Base-by-base conservation (phyloP, 2,888 invertebrate species). In the Drosophila mulleri region DNA sequence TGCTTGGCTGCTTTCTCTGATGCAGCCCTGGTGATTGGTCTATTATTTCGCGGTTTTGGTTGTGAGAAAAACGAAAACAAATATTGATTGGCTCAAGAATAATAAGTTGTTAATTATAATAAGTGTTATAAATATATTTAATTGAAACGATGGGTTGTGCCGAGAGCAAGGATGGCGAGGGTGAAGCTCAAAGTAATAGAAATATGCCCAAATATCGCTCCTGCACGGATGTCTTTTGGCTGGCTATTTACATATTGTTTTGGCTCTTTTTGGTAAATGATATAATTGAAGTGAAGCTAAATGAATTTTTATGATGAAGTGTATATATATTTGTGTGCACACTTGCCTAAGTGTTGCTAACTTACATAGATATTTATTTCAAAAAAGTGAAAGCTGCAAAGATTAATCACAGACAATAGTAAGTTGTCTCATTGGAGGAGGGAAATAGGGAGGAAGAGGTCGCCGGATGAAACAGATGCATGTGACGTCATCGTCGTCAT, bases 201-300 rank as follows among this genome's bases (percentile, higher is more conserved):
- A 83, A 83, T 75, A 86, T 91, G 3, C 94, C 94, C n/a, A 94
- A 94, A 92, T 94, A 94, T 92, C 95, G 97, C 91, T 95, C 95
- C 59, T 97, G 97, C 90, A 98, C 97, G 5, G 97, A 98, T 93
- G 94, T 97, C 12, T 94, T 96, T 80, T 97, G 97, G 96, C 94
- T 97, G 47, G 94, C 95, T 90, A 93, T 96, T 89, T 97, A 96
- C 91, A 94, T 97, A 79, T 91, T 95, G 62, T 97, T 97, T 93
- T 97, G 96, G 96, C 95, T 96, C 91, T 93, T 97, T 80, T 95
- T 97, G 97, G 97, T 97, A 94, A 94, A 52, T 72, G 58, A 56
- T 6, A 18, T 18, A 64, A 29, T 26, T 11, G 44, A 39, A 62
- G 32, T 42, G 44, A 53, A 18, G 11, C 16, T 44, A 41, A 16